Conservation (phyloP, 2,888 invertebrate genomes). For the Galeopsomyia nigrocyanea region DNA sequence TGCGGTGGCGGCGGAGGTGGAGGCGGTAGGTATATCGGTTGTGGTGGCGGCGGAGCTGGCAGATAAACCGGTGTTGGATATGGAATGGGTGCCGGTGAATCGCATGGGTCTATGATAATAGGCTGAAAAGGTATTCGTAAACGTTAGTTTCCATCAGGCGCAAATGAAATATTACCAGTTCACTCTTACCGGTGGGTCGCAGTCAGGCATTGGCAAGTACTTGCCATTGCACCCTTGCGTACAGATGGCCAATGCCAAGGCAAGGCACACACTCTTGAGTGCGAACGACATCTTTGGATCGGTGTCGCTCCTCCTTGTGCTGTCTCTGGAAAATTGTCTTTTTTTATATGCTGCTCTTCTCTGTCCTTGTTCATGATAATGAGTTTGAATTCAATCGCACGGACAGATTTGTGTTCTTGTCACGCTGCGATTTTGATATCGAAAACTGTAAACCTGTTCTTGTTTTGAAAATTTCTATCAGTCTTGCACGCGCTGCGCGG, state of each 20-base stretch:
- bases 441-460: constrained; percentile 28
- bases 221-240: constrained; percentile 11
- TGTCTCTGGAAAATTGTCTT: neutral
- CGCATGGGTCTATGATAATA: too few species aligned
- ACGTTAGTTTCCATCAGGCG: too few species aligned
- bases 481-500: constrained; percentile 22
- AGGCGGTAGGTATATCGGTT: too few species aligned
- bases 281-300: constrained; percentile 33
- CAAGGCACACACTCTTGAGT: constrained; percentile 29
- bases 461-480: constrained; percentile 36
- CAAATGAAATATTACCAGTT: too few species aligned
- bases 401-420: constrained; percentile 14
- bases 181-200: neutral
- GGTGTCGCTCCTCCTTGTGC: constrained; percentile 31
- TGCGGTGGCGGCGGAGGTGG: neutral
- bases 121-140: too few species aligned
- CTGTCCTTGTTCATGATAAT: constrained; percentile 40
- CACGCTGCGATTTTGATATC: constrained; percentile 24
- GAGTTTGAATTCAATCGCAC: constrained; percentile 10
- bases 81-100: neutral
- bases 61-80: constrained; percentile 13
- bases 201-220: constrained; percentile 3
- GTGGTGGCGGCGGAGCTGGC: neutral
- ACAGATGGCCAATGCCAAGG: constrained; percentile 24
- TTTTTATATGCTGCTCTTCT: constrained; percentile 41